Evolutionary conservation across 2,888 invertebrate genomes (phyloP).

Genomic region (Endomychus coccineus): DNA sequence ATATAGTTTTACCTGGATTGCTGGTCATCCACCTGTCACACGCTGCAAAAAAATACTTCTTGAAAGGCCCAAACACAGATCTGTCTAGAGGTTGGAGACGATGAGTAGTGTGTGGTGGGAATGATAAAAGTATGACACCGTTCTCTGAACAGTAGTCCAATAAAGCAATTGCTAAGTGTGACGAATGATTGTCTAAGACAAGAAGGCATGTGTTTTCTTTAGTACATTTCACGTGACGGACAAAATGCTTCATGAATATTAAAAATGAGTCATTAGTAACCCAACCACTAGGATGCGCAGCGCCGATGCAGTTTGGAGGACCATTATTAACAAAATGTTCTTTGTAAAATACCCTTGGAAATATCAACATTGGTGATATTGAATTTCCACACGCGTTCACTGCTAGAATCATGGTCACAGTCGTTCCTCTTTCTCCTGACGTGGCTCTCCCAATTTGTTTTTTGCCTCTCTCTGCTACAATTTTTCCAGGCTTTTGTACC

Average conservation of each 20-base stretch:
- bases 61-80: conserved; percentile 16
- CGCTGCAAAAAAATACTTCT: conserved; percentile 8
- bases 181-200: conserved; percentile 3
- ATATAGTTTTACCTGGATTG: conserved; percentile 18
- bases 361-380: too few species aligned
- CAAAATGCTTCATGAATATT: conserved; percentile 6
- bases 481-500: too few species aligned
- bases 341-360: too few species aligned
- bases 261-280: conserved; percentile 2
- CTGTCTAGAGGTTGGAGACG: conserved; percentile 17
- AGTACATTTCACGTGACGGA: neutral
- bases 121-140: conserved; percentile 4
- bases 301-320: too few species aligned
- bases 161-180: conserved; percentile 3
- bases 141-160: conserved; percentile 7
- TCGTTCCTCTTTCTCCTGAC: too few species aligned
- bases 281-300: conserved; percentile 4
- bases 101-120: conserved; percentile 10
- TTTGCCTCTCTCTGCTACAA: too few species aligned
- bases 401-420: too few species aligned
- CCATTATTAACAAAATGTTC: too few species aligned
- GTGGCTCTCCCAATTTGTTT: too few species aligned
- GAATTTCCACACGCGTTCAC: too few species aligned
- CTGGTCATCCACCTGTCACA: conserved; percentile 19
- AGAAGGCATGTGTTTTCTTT: conserved; percentile 1